Conservation (phyloP, 2,888 invertebrate genomes). For the Acleris holmiana region DNA sequence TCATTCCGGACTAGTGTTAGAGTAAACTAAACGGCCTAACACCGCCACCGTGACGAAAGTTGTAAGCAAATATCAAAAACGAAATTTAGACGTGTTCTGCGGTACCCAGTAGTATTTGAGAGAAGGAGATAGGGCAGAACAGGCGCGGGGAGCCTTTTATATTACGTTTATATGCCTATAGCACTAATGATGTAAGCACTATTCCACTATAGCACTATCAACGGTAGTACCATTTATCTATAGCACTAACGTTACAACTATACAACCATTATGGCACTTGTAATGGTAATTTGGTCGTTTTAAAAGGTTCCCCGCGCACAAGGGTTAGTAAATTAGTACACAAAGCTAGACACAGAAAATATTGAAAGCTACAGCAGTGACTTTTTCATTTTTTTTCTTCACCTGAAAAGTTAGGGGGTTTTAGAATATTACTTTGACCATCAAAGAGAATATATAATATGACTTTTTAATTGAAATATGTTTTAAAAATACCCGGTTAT, state of each 20-base stretch:
- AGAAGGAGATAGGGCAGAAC: slow-evolving; percentile 72
- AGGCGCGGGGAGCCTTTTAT: slow-evolving; percentile 67
- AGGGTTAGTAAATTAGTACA: slow-evolving; percentile 71
- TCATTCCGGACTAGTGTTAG: slow-evolving; percentile 79
- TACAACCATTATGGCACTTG: slow-evolving; percentile 30
- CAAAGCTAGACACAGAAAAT: slow-evolving; percentile 76
- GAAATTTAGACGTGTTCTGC: slow-evolving; percentile 85
- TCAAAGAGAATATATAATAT: slow-evolving; percentile 21
- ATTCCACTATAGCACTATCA: slow-evolving; percentile 8
- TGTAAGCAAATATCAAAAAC: slow-evolving; percentile 84
- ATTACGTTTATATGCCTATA: slow-evolving; percentile 25
- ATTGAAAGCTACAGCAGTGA: slow-evolving; percentile 65
- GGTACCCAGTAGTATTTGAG: slow-evolving; percentile 60
- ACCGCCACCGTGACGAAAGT: slow-evolving; percentile 81
- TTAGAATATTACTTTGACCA: slow-evolving; percentile 45
- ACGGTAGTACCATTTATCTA: too few relatives aligned
- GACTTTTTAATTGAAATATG: slow-evolving; percentile 36
- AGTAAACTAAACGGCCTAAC: slow-evolving; percentile 79
- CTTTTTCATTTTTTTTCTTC: slow-evolving; percentile 53
- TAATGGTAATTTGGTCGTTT: slow-evolving; percentile 10
- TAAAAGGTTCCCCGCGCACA: slow-evolving; percentile 67
- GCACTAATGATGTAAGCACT: slow-evolving; percentile 12
- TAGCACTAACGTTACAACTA: slow-evolving; percentile 25
- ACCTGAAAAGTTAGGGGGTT: slow-evolving; percentile 71
- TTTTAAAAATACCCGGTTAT: slow-evolving; percentile 58